These are phyloP conservation scores for Xenopus tropicalis DNA, from an alignment of 2,113 vertebrate species.

Conservation along the genomic window UCB_Xtro_10.0 CM004446.2:62743501-62744000, in stretches of 20 bases:
- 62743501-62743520: not conserved
- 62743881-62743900: conserved; percentile 6
- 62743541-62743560: conserved; percentile 1
- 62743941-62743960: not conserved
- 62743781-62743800: conserved; percentile 28
- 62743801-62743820: conserved; percentile 27
- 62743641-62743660: not conserved
- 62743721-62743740: conserved; percentile 10
- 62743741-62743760: conserved; percentile 16
- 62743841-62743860: conserved; percentile 9
- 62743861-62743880: conserved; percentile 11
- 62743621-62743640: not conserved
- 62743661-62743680: not conserved
- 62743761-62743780: conserved; percentile 29
- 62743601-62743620: conserved; percentile 12
- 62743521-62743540: conserved; percentile 6
- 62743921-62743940: not conserved
- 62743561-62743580: conserved; percentile 16
- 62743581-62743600: conserved; percentile 28
- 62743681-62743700: not conserved
- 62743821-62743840: conserved; percentile 29
- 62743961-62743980: not conserved
- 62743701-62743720: not conserved
- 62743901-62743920: not conserved
- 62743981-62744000: not conserved